These are phyloP conservation scores for Himantopus leucocephalus DNA, from an alignment of 2,113 vertebrate species.

Conservation along the genomic window DNA sequence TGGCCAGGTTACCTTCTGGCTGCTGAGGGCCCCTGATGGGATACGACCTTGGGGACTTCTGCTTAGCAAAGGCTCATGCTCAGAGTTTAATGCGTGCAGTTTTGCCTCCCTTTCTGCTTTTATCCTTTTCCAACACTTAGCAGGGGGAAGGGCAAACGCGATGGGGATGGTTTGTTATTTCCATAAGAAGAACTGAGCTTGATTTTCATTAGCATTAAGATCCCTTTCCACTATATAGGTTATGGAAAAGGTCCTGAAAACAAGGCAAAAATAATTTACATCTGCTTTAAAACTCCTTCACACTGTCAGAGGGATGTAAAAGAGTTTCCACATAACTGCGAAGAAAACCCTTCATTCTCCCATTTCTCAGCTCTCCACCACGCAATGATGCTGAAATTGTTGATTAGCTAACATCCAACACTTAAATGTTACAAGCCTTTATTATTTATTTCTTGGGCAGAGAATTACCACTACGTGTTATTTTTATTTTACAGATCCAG, in stretches of 20 bases:
- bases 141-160: not conserved
- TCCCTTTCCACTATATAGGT: not conserved
- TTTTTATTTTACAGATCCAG: constrained; percentile 62
- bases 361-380: not conserved
- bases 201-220: not conserved
- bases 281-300: not conserved
- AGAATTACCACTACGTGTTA: constrained; percentile 44
- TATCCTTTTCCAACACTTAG: not conserved
- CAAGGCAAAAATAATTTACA: not conserved
- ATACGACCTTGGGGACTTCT: not conserved
- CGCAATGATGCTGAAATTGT: not conserved
- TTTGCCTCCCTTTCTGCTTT: not conserved
- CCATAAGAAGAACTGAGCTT: not conserved
- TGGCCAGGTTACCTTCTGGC: not conserved
- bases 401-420: constrained; percentile 35
- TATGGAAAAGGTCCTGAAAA: not conserved
- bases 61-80: not conserved
- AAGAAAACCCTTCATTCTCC: not conserved
- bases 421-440: constrained; percentile 10
- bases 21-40: not conserved
- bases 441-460: constrained; percentile 62
- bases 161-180: not conserved
- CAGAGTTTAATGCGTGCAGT: not conserved
- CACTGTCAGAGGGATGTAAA: not conserved
- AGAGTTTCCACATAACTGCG: not conserved